Percentiles rank a stretch among this genome's conserved stretches.
Evolutionary conservation across 2,888 invertebrate species (phyloP).

Genomic region (Bursaphelenchus okinawaensis): DNA sequence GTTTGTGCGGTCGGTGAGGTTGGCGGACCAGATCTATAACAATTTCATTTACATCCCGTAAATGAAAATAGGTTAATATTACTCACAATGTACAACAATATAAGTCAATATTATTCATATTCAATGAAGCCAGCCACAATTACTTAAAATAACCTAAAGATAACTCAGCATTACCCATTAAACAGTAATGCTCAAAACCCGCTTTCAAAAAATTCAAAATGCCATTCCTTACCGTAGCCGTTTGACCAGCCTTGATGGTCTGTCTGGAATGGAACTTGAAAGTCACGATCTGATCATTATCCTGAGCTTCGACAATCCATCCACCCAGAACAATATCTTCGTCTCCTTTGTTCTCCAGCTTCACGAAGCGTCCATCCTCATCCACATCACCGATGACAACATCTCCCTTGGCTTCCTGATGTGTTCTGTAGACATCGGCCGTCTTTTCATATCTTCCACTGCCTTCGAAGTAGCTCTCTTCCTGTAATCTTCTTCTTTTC

Average conservation of each 20-base stretch:
- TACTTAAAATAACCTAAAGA: too few relatives aligned
- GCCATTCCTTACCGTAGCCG: slow-evolving; percentile 27
- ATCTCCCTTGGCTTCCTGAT: slow-evolving; percentile 35
- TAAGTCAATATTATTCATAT: too few relatives aligned
- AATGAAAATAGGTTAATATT: too few relatives aligned
- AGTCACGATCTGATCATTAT: slow-evolving; percentile 40
- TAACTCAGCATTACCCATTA: too few relatives aligned
- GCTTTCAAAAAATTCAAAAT: neutral
- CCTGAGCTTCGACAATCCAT: slow-evolving; percentile 37
- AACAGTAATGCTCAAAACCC: neutral
- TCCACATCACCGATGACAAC: slow-evolving; percentile 44
- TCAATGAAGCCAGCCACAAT: neutral
- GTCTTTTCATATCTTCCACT: neutral
- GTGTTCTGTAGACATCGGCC: slow-evolving; percentile 4
- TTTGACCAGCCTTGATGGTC: slow-evolving; percentile 29
- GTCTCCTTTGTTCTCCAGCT: slow-evolving; percentile 41
- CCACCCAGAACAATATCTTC: slow-evolving; percentile 47
- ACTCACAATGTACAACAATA: too few relatives aligned
- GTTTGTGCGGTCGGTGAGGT: slow-evolving; percentile 25
- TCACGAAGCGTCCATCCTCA: slow-evolving; percentile 41
- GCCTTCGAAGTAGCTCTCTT: slow-evolving; percentile 17
- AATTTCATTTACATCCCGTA: too few relatives aligned
- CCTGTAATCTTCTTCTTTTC: slow-evolving; percentile 40
- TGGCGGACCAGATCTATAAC: slow-evolving; percentile 33
- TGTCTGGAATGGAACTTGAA: slow-evolving; percentile 35